phyloP scores from a whole-genome alignment of 2,797 vertebrate species.

The Odontamblyopus rebecca region DNA sequence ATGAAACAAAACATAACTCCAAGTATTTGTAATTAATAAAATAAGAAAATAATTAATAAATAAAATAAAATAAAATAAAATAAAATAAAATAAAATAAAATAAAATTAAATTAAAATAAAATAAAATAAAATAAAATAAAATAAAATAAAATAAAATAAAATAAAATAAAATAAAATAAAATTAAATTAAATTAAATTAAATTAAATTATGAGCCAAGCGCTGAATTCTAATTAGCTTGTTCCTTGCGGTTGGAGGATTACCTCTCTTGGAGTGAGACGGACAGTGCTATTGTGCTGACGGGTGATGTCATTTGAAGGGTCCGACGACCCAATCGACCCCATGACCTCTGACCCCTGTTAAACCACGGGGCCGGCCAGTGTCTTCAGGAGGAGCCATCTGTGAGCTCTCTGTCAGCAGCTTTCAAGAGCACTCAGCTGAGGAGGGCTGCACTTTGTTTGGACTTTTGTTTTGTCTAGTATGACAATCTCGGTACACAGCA shows the following conservation, averaged over 20 bases:
- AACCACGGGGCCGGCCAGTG: slow-evolving; percentile 58
- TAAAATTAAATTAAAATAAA: too few species aligned
- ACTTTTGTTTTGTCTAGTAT: not conserved
- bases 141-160: too few species aligned
- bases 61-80: not conserved
- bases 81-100: too few species aligned
- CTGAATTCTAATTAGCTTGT: not conserved
- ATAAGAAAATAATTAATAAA: too few species aligned
- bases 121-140: too few species aligned
- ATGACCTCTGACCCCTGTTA: slow-evolving; percentile 68
- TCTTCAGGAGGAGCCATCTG: slow-evolving; percentile 78
- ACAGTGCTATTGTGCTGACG: slow-evolving; percentile 55
- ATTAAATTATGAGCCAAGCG: not conserved
- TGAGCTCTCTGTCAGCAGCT: slow-evolving; percentile 61
- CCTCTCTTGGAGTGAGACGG: slow-evolving; percentile 41
- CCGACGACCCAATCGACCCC: slow-evolving; percentile 63
- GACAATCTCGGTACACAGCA: too few species aligned
- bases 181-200: not conserved
- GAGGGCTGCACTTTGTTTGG: slow-evolving; percentile 18
- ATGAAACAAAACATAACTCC: too few species aligned
- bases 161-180: not conserved
- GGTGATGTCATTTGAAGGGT: slow-evolving; percentile 64
- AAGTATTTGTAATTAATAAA: too few species aligned
- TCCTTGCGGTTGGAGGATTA: slow-evolving; percentile 54
- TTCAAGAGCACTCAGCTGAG: slow-evolving; percentile 52